Percentiles rank a stretch among this genome's conserved stretches.
These are phyloP conservation scores for Oopsacas minuta DNA, from an alignment of 37 sponge, comb jelly and placozoan genomes.

Conservation along the genomic window DNA sequence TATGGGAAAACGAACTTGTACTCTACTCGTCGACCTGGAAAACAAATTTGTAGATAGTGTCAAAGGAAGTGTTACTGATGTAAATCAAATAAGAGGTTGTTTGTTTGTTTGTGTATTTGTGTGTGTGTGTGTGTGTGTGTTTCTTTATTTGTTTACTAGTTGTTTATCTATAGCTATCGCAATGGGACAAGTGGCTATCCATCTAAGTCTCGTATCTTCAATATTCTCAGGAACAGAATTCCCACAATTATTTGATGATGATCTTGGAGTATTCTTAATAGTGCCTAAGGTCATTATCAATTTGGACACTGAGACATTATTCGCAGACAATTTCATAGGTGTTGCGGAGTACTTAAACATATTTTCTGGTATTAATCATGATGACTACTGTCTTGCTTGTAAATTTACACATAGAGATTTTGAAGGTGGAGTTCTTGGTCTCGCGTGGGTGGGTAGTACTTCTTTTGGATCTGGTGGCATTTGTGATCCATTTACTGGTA, in stretches of 20 bases:
- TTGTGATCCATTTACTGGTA: background rate
- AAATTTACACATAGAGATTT: constrained; percentile 43
- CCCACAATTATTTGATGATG: background rate
- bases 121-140: background rate
- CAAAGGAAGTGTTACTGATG: background rate
- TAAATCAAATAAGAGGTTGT: background rate
- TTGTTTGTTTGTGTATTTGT: background rate
- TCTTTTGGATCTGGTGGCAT: background rate
- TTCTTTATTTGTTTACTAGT: background rate
- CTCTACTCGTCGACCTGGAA: background rate
- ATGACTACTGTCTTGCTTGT: constrained; percentile 45
- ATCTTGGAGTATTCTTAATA: background rate
- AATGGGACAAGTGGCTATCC: constrained; percentile 1
- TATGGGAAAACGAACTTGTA: background rate
- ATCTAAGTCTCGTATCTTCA: background rate
- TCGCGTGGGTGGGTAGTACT: constrained; percentile 35
- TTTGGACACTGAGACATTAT: background rate
- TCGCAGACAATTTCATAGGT: constrained; percentile 16
- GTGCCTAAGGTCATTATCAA: background rate
- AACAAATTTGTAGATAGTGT: background rate
- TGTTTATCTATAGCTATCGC: background rate
- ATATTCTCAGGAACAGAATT: background rate
- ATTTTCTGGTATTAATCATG: constrained; percentile 31
- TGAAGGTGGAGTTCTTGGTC: constrained; percentile 38
- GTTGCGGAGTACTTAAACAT: constrained; percentile 28